phyloP scores from a whole-genome alignment of 2,113 vertebrate genomes.

The Procavia capensis region DNA sequence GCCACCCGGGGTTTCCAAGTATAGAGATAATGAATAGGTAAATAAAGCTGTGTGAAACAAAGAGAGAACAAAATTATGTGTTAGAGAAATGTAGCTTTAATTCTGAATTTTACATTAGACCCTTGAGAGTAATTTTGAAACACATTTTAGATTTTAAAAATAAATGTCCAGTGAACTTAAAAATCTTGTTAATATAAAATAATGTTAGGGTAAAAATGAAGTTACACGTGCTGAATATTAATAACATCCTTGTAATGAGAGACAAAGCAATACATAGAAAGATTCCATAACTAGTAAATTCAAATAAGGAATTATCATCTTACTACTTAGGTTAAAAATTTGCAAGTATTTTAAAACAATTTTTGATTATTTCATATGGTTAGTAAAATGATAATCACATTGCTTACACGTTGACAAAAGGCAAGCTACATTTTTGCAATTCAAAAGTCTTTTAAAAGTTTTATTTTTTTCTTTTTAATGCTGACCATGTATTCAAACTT shows the following conservation, averaged over 20 bases:
- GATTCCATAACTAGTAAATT: neutral
- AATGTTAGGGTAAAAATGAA: slow-evolving; percentile 5
- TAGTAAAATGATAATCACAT: neutral
- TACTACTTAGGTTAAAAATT: slow-evolving; percentile 10
- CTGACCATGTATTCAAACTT: neutral
- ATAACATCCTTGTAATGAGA: neutral
- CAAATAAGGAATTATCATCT: slow-evolving; percentile 17
- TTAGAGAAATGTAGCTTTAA: slow-evolving; percentile 56
- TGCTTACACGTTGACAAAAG: slow-evolving; percentile 51
- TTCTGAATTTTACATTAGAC: slow-evolving; percentile 67
- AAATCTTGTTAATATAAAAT: slow-evolving; percentile 30
- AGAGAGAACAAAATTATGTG: slow-evolving; percentile 63
- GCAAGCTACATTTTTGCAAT: neutral
- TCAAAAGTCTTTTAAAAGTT: neutral
- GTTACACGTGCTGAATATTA: neutral
- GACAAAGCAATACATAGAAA: neutral
- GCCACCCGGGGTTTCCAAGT: no score
- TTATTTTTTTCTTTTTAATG: neutral
- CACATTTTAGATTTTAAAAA: neutral
- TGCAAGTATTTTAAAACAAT: slow-evolving; percentile 6
- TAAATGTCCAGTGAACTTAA: neutral
- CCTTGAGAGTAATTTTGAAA: slow-evolving; percentile 47
- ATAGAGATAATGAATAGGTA: slow-evolving; percentile 79
- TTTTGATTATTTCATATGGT: slow-evolving; percentile 29
- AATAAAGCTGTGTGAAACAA: slow-evolving; percentile 75